A percentile compares a stretch with the other conserved stretches of the same genome.
phyloP scores from a whole-genome alignment of 2,113 vertebrate genomes.

The Hemiscyllium ocellatum region DNA sequence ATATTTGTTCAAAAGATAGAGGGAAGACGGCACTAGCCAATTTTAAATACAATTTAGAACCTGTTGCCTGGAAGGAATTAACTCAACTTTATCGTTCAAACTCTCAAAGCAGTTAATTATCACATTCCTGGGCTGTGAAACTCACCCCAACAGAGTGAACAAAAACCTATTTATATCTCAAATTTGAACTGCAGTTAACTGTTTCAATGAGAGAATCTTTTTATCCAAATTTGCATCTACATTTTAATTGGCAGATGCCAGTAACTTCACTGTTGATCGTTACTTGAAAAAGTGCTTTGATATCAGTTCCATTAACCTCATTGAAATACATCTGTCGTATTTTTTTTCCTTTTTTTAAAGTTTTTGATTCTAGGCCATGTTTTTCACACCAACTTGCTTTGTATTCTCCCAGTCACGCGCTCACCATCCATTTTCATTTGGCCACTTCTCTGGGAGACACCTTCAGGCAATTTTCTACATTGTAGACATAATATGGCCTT shows the following conservation, averaged over 20 bases:
- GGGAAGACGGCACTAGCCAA: neutral
- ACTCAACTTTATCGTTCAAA: neutral
- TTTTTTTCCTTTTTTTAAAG: neutral
- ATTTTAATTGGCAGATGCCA: neutral
- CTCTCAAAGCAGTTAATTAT: neutral
- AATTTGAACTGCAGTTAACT: neutral
- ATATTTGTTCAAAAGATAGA: neutral
- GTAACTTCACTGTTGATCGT: neutral
- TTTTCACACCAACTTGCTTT: neutral
- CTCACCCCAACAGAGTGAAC: neutral
- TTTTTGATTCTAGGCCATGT: neutral
- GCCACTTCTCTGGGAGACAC: neutral
- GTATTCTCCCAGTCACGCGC: neutral
- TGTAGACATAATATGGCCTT: neutral
- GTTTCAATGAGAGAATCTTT: neutral
- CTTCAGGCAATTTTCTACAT: neutral
- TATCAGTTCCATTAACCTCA: neutral
- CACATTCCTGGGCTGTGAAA: neutral
- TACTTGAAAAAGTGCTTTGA: neutral
- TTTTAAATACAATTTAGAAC: constrained; percentile 11
- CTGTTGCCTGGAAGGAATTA: constrained; percentile 27
- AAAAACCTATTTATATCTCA: constrained; percentile 24
- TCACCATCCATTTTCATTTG: neutral
- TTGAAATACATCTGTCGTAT: neutral
- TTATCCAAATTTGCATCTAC: neutral